Evolutionary conservation across 2,888 invertebrate species (phyloP).

Genomic region (Volucella inanis): DNA sequence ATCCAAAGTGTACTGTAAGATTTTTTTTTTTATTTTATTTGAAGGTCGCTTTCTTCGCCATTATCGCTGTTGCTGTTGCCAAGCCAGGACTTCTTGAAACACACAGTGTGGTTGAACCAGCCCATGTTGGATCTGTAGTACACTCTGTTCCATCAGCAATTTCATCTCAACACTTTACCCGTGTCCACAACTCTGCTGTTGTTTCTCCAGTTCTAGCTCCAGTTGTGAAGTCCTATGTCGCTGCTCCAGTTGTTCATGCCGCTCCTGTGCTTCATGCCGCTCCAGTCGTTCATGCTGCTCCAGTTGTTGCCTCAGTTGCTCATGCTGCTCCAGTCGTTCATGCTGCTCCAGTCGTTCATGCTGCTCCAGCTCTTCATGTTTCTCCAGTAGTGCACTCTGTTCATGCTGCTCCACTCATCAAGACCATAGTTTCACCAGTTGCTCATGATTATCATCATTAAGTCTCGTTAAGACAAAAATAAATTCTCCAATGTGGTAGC

Average conservation of each 20-base stretch:
- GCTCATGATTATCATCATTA: constrained; percentile 29
- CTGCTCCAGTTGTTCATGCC: constrained; percentile 76
- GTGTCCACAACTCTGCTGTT: constrained; percentile 59
- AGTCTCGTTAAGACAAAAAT: neutral
- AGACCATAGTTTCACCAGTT: neutral
- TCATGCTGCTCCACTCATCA: constrained; percentile 10
- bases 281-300: constrained; percentile 33
- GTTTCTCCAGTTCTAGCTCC: constrained; percentile 72
- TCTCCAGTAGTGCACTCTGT: constrained; percentile 15
- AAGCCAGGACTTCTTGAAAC: constrained; percentile 77
- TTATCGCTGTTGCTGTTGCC: constrained; percentile 80
- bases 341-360: constrained; percentile 67
- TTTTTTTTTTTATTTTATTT: neutral
- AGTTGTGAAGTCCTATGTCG: constrained; percentile 75
- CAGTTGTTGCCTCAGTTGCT: constrained; percentile 12
- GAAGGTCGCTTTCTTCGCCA: constrained; percentile 77
- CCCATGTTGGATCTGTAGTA: constrained; percentile 80
- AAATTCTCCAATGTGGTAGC: constrained; percentile 30
- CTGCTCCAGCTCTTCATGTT: constrained; percentile 2
- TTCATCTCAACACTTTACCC: constrained; percentile 52
- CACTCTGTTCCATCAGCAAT: constrained; percentile 75
- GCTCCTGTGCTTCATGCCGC: constrained; percentile 53
- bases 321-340: constrained; percentile 74
- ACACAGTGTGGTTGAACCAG: constrained; percentile 79
- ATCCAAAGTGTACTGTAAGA: constrained; percentile 60